phyloP scores from a whole-genome alignment of 2,888 invertebrate genomes.

The Eugnorisma glareosa region DNA sequence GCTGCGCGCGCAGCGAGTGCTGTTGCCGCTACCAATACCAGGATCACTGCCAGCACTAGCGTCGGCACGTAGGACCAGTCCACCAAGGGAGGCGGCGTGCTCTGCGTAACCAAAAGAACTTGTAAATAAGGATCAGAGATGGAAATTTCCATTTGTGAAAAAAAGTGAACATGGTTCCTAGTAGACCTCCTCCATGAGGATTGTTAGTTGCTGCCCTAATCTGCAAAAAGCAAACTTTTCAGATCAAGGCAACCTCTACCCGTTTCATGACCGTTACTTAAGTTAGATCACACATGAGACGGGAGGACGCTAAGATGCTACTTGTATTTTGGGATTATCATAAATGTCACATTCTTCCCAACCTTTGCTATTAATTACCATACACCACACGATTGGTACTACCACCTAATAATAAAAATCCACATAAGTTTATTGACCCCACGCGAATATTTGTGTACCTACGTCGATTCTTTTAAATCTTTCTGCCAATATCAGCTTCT shows the following conservation, averaged over 20 bases:
- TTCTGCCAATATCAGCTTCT: conserved; percentile 53
- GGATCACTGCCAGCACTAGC: conserved; percentile 78
- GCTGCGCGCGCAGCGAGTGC: conserved; percentile 76
- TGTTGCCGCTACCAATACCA: conserved; percentile 78
- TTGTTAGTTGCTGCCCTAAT: not conserved
- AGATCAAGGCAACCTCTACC: not conserved
- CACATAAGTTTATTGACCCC: conserved; percentile 48
- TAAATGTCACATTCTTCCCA: conserved; percentile 1
- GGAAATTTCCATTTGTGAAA: not conserved
- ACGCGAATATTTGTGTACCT: conserved; percentile 34
- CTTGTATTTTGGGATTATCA: not conserved
- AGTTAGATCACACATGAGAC: not conserved
- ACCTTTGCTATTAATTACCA: conserved; percentile 3
- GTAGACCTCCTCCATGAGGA: not conserved
- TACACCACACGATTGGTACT: conserved; percentile 4
- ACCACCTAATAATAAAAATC: conserved; percentile 15
- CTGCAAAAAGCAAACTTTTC: not conserved
- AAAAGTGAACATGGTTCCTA: not conserved
- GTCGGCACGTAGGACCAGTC: conserved; percentile 88
- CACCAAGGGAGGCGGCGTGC: conserved; percentile 81
- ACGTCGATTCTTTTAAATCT: conserved; percentile 46
- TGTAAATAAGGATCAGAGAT: not conserved
- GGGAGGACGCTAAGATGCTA: not conserved
- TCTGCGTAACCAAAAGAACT: conserved; percentile 69
- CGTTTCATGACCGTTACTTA: not conserved